Base-by-base conservation (phyloP, 2,797 vertebrate genomes). In the Rhinoraja longicauda region DNA sequence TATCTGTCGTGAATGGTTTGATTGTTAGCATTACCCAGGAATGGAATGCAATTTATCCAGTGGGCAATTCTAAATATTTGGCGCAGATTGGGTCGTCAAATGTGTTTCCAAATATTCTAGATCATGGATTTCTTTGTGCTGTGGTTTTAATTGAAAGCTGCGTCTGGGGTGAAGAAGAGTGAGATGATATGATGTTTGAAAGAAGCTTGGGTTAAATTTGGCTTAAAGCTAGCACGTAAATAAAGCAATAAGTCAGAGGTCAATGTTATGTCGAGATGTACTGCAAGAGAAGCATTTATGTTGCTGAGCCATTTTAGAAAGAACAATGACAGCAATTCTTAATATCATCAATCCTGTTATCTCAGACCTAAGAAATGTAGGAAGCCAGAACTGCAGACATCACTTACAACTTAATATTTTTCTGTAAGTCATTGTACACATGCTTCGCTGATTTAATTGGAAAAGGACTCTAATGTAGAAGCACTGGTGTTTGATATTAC, bases 401-500 rank as follows among this genome's bases (percentile, higher is more conserved):
- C 90, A 92, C 36, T 70, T 92, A 21, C 72, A 26, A 53, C 88
- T 45, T 91, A 72, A 9, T 8, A 75, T 9, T 57, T 53, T 75
- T 92, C 67, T 53, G 53, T 57, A 13, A 53, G 36, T 53, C 29
- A 53, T 75, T n/a, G n/a, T 39, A 73, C 39, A 72, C 75, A 21
- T 26, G 39, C 24, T 53, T 92, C 45, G 64, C 67, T 91, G 67
- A 45, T 45, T 73, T 73, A 29, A 57, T 70, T 53, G 26, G 13
- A 15, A 92, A 73, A n/a, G 26, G 72, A 75, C 92, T 92, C 39
- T 26, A 92, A 92, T 75, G 90, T 39, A 73, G 72, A 57, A 53
- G 90, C 39, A 8, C 39, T 15, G 4, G 24, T 13, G 45, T 53
- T 92, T 73, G 70, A 75, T 92, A 92, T 29, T 92, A 73, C 24